A percentile compares a stretch with the other conserved stretches of the same genome.
Evolutionary conservation across 2,113 vertebrate species (phyloP).

Genomic region (Noctilio leporinus): DNA sequence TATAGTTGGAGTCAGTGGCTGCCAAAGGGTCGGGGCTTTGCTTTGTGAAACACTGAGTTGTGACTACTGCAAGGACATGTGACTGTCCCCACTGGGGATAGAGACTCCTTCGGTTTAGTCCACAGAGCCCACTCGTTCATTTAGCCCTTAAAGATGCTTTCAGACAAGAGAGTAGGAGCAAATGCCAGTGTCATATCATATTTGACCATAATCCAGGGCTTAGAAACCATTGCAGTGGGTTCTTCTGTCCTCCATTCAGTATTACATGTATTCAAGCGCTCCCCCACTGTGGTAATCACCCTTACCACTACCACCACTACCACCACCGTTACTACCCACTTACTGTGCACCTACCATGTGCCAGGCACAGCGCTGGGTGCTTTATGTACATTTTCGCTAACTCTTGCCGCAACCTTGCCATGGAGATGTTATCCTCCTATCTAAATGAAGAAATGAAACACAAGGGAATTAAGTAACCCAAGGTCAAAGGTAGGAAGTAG

Average conservation of each 20-base stretch:
- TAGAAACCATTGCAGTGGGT: not conserved
- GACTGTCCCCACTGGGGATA: rapidly evolving
- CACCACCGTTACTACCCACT: not conserved
- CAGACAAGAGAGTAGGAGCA: not conserved
- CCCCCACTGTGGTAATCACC: too few relatives aligned
- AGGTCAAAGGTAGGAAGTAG: not conserved
- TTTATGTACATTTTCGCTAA: not conserved
- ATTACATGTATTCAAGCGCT: not conserved
- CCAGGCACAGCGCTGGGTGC: not conserved
- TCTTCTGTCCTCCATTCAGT: not conserved
- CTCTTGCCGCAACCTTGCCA: not conserved
- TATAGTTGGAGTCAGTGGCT: not conserved
- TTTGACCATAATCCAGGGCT: not conserved
- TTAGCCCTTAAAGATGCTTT: not conserved
- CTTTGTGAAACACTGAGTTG: not conserved
- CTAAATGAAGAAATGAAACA: not conserved
- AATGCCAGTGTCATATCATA: not conserved
- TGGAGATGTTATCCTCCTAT: too few relatives aligned
- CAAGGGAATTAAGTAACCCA: not conserved
- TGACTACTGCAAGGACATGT: not conserved
- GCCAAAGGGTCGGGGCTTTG: rapidly evolving
- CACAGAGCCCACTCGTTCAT: not conserved
- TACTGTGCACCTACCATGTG: not conserved
- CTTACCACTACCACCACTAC: not conserved
- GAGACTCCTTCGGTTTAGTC: not conserved